Evolutionary conservation across 2,888 invertebrate species (phyloP).

Genomic region (Prosapia bicincta): DNA sequence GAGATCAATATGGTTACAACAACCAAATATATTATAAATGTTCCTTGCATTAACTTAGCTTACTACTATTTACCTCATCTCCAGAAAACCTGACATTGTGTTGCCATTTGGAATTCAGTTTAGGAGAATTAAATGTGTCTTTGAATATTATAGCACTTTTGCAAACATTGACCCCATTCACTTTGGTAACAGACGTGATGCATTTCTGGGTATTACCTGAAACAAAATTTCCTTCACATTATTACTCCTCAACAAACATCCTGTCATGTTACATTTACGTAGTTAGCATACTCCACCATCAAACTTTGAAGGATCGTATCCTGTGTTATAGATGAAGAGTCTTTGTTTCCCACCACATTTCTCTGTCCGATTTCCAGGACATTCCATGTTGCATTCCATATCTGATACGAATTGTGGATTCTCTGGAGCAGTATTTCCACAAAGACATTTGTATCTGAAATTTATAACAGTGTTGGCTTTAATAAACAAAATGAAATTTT

Average conservation of each 20-base stretch:
- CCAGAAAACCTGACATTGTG: background rate
- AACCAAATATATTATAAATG: no score
- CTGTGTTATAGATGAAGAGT: background rate
- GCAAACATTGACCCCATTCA: background rate
- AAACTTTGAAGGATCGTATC: background rate
- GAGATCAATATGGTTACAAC: no score
- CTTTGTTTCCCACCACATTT: background rate
- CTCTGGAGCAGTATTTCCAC: background rate
- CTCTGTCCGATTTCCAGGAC: background rate
- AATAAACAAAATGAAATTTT: background rate
- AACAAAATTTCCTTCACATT: background rate
- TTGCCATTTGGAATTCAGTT: background rate
- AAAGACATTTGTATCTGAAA: background rate
- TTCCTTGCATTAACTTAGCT: no score
- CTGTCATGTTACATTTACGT: background rate
- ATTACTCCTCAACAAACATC: background rate
- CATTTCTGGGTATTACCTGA: background rate
- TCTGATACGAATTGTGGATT: background rate
- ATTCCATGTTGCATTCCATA: background rate
- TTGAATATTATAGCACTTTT: background rate
- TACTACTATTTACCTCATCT: background rate
- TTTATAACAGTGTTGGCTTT: background rate
- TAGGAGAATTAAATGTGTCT: background rate
- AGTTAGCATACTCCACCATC: background rate
- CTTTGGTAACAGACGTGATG: background rate